These are phyloP conservation scores for Gonatopus flavifemur DNA, from an alignment of 1,140 invertebrate species.

Conservation along the genomic window DNA sequence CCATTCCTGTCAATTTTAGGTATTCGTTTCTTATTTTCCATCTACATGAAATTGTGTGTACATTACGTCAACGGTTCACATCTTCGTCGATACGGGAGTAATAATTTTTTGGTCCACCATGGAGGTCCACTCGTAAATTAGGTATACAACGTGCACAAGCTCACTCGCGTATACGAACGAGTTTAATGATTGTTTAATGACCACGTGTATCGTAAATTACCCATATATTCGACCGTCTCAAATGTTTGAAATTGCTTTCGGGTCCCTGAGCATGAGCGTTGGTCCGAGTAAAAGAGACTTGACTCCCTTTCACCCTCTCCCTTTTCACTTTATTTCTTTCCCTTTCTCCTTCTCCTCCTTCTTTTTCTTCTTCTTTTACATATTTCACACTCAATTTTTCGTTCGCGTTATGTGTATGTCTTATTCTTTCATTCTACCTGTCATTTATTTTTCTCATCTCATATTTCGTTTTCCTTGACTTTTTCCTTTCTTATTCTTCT, in stretches of 20 bases:
- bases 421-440: conserved; percentile 9
- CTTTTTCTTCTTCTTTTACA: neutral
- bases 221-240: conserved; percentile 55
- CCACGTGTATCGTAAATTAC: conserved; percentile 57
- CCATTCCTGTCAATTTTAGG: too few relatives aligned
- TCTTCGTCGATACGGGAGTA: conserved; percentile 35
- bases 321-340: conserved; percentile 13
- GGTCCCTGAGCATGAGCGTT: conserved; percentile 30
- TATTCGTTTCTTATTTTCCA: too few relatives aligned
- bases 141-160: conserved; percentile 45
- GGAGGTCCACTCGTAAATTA: conserved; percentile 59
- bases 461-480: neutral
- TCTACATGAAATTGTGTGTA: too few relatives aligned
- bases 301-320: conserved; percentile 19
- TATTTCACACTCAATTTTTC: neutral
- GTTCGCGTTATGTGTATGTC: neutral
- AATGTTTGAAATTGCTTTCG: conserved; percentile 57
- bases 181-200: conserved; percentile 62
- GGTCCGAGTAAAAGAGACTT: conserved; percentile 7
- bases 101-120: conserved; percentile 53
- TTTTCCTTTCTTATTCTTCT: neutral
- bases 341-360: neutral
- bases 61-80: conserved; percentile 25
- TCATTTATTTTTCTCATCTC: too few relatives aligned
- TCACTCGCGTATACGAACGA: conserved; percentile 57